Evolutionary conservation across 2,888 invertebrate species (phyloP).

Genomic region (Toxonevra muliebris): DNA sequence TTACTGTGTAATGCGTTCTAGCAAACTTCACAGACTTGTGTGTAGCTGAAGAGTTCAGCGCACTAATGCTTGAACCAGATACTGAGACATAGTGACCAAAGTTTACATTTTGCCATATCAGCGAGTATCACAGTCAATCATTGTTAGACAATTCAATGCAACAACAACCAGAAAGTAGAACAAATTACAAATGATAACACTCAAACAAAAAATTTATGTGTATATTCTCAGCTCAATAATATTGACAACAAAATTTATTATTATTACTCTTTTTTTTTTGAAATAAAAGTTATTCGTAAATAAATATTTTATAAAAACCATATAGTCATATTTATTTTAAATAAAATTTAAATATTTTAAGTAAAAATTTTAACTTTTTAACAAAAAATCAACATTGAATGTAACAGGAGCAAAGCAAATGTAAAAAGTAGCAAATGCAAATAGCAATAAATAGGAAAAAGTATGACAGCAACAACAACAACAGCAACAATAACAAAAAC

Average conservation of each 20-base stretch:
- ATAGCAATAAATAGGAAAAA: constrained; percentile 30
- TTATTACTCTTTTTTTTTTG: neutral
- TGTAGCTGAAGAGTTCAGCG: too few relatives aligned
- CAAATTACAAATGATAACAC: too few relatives aligned
- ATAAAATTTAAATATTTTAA: constrained; percentile 28
- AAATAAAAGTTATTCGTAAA: neutral
- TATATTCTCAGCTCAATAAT: neutral
- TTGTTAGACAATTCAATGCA: too few relatives aligned
- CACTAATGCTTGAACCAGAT: too few relatives aligned
- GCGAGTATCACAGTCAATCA: too few relatives aligned
- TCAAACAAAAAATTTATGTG: neutral
- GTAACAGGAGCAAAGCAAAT: constrained; percentile 24
- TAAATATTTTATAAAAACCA: neutral
- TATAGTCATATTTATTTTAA: neutral
- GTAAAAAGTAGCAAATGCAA: constrained; percentile 19
- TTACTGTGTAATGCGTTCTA: too few relatives aligned
- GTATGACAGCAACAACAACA: constrained; percentile 49
- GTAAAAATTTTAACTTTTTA: constrained; percentile 29
- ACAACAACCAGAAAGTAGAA: too few relatives aligned
- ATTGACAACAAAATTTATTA: too few relatives aligned
- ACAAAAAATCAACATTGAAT: constrained; percentile 22
- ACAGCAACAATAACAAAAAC: constrained; percentile 37
- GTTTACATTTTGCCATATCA: too few relatives aligned
- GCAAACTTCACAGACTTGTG: too few relatives aligned
- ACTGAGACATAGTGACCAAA: too few relatives aligned